Evolutionary conservation across 2,888 invertebrate species (phyloP).

Genomic region (Macaria liturata): DNA sequence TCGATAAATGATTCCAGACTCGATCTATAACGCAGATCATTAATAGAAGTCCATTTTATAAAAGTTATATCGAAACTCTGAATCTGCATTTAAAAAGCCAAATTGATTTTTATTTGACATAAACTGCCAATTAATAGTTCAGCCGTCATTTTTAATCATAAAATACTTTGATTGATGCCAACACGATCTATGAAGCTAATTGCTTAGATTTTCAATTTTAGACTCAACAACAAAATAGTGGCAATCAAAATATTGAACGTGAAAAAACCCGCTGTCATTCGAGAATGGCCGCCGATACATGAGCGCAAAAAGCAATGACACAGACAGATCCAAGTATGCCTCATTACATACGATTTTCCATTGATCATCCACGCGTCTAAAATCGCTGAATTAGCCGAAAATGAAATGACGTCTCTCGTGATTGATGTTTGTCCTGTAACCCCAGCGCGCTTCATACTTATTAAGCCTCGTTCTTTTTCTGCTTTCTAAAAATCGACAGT

Average conservation of each 20-base stretch:
- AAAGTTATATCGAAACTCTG: slow-evolving; percentile 16
- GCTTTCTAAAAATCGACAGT: slow-evolving; percentile 74
- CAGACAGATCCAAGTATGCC: slow-evolving; percentile 39
- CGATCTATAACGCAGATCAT: slow-evolving; percentile 21
- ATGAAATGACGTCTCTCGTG: slow-evolving; percentile 60
- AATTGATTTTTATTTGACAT: slow-evolving; percentile 36
- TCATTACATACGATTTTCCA: slow-evolving; percentile 60
- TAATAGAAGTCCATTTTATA: slow-evolving; percentile 18
- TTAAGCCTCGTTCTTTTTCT: slow-evolving; percentile 59
- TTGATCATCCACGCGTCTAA: slow-evolving; percentile 68
- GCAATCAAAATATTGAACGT: slow-evolving; percentile 44
- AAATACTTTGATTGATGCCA: slow-evolving; percentile 36
- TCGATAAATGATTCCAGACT: slow-evolving; percentile 21
- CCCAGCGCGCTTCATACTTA: slow-evolving; percentile 57
- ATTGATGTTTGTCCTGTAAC: slow-evolving; percentile 76
- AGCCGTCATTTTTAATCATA: slow-evolving; percentile 33
- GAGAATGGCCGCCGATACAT: slow-evolving; percentile 35
- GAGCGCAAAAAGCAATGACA: slow-evolving; percentile 51
- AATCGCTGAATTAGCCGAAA: slow-evolving; percentile 63
- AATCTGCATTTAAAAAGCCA: slow-evolving; percentile 17
- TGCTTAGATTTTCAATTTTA: slow-evolving; percentile 33
- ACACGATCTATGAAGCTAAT: slow-evolving; percentile 32
- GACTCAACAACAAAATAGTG: slow-evolving; percentile 40
- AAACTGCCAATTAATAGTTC: slow-evolving; percentile 37
- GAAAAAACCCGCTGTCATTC: slow-evolving; percentile 36